Evolutionary conservation across 2,888 invertebrate species (phyloP), one percentile per base, ranked within the genome.

Genomic region (Lamellibrachia columna): DNA sequence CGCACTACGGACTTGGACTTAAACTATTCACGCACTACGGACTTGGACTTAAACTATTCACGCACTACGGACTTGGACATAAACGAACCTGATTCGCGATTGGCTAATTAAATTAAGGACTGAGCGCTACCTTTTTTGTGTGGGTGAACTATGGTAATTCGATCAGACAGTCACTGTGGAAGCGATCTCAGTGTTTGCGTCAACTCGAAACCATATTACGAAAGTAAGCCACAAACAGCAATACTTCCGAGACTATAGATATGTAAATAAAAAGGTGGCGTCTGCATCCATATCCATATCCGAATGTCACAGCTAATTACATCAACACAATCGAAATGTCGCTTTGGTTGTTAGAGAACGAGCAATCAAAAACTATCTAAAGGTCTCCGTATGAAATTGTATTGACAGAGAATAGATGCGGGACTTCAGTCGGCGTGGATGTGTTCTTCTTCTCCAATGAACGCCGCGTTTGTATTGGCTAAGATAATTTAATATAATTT

Each of bases 381-480:
- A 22, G 75, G 75, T 75, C 75, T 15, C 6, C 22, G 75, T 75
- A 75, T 75, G 22, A 75, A 75, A 75, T 75, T 75, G 75, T n/a
- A 75, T 75, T 22, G 15, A n/a, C 15, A n/a, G 15, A n/a, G 40
- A 40, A 75, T 75, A 75, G 22, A 75, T 75, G 75, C 75, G 6
- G 75, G 22, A 3, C 15, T 75, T 75, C n/a, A 75, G n/a, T n/a
- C 15, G 22, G 15, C 75, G 15, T 75, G 22, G 22, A 15, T 22
- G 22, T 55, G 15, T 11, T 75, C 75, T 15, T 15, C 75, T 11
- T 22, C 75, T 75, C 22, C 75, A 75, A 75, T 75, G 75, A 75
- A 75, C n/a, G n/a, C 75, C 75, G 75, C 75, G n/a, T 75, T 75
- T 75, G 75, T 75, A 75, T 75, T 75, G 75, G 75, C 3, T n/a